phyloP scores from a whole-genome alignment of 2,888 invertebrate species.

The Volucella bombylans region DNA sequence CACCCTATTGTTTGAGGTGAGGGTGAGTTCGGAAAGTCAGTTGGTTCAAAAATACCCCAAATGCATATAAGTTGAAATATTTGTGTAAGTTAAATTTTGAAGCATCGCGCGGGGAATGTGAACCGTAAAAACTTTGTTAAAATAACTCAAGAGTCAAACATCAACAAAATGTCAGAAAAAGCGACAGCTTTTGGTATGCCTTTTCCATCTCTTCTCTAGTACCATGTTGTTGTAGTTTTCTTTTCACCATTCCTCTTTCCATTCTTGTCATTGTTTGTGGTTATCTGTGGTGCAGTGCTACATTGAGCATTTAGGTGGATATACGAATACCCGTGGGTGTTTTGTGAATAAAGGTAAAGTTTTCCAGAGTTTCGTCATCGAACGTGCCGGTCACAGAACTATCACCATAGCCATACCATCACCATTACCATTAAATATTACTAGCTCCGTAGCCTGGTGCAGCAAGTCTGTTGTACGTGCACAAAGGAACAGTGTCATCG shows the following conservation, averaged over 20 bases:
- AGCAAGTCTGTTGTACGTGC: neutral
- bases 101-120: neutral
- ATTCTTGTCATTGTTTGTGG: neutral
- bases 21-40: neutral
- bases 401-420: neutral
- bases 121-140: slow-evolving; percentile 32
- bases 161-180: slow-evolving; percentile 43
- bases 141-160: slow-evolving; percentile 37
- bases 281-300: slow-evolving; percentile 7
- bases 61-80: slow-evolving; percentile 2
- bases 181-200: slow-evolving; percentile 16
- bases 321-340: neutral
- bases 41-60: neutral
- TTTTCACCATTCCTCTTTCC: neutral
- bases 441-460: neutral
- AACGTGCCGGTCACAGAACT: slow-evolving; percentile 34
- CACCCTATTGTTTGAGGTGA: neutral
- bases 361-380: slow-evolving; percentile 5
- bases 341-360: slow-evolving; percentile 10
- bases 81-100: neutral
- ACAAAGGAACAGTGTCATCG: slow-evolving; percentile 13
- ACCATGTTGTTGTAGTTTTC: neutral
- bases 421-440: too few relatives aligned
- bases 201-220: neutral
- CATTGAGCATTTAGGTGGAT: slow-evolving; percentile 8